phyloP scores from a whole-genome alignment of 2,797 vertebrate genomes.

The Gouania willdenowi region DNA sequence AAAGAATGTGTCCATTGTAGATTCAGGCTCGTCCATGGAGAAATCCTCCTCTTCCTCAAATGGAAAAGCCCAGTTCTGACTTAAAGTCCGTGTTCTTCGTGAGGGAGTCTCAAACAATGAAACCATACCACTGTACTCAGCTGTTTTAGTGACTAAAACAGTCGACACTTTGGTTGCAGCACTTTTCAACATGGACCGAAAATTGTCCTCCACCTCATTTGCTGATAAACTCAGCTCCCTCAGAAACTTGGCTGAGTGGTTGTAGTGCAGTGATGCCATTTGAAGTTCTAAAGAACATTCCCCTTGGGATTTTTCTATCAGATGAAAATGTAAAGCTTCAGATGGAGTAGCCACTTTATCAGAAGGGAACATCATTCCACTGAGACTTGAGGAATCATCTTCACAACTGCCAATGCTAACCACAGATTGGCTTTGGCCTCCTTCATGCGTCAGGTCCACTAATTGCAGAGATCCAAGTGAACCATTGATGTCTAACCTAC shows the following conservation, averaged over 20 bases:
- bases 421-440: constrained; percentile 85
- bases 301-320: constrained; percentile 84
- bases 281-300: constrained; percentile 86
- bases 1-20: constrained; percentile 69
- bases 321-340: constrained; percentile 87
- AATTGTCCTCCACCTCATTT: constrained; percentile 94
- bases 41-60: constrained; percentile 76
- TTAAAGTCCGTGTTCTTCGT: constrained; percentile 71
- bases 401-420: constrained; percentile 89
- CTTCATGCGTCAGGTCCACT: constrained; percentile 90
- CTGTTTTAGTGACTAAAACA: constrained; percentile 91
- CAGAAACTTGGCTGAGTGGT: constrained; percentile 94
- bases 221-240: constrained; percentile 91
- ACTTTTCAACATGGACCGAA: constrained; percentile 89
- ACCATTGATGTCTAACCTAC: constrained; percentile 84
- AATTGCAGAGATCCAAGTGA: constrained; percentile 92
- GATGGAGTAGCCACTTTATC: constrained; percentile 63
- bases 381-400: constrained; percentile 67
- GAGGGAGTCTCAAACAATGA: constrained; percentile 87
- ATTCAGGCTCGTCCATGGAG: constrained; percentile 50
- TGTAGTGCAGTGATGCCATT: constrained; percentile 97
- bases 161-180: constrained; percentile 93
- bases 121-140: constrained; percentile 96
- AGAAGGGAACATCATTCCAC: constrained; percentile 62
- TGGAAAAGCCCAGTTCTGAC: constrained; percentile 66